Percentiles rank a stretch among this genome's conserved stretches.
Conservation (phyloP, 1,140 invertebrate genomes). For the Euwallacea fornicatus region DNA sequence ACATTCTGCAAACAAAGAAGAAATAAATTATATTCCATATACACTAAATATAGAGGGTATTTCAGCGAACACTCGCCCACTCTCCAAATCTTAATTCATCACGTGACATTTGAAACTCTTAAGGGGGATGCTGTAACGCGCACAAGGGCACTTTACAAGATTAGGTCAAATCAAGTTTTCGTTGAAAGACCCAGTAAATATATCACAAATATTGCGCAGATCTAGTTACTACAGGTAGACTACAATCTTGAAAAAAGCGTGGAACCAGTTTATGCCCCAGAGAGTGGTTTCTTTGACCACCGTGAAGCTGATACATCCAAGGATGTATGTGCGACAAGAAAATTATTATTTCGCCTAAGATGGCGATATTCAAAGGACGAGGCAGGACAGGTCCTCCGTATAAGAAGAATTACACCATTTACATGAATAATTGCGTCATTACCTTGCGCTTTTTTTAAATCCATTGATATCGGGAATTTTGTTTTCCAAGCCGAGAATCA, state of each 20-base stretch:
- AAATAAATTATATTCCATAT: constrained; percentile 10
- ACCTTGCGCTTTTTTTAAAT: not conserved
- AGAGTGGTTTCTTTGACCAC: constrained; percentile 28
- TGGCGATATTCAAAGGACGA: constrained; percentile 21
- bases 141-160: too few species aligned
- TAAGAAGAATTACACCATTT: constrained; percentile 23
- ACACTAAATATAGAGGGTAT: too few species aligned
- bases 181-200: too few species aligned
- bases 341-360: constrained; percentile 29
- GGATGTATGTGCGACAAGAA: constrained; percentile 26
- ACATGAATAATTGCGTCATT: constrained; percentile 20
- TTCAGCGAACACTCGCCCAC: too few species aligned
- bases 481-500: too few species aligned
- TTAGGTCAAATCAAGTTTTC: too few species aligned
- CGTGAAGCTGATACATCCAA: constrained; percentile 23
- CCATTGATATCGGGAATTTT: too few species aligned
- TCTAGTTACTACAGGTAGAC: constrained; percentile 1
- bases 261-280: constrained; percentile 24
- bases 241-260: not conserved
- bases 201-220: not conserved
- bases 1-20: constrained; percentile 76
- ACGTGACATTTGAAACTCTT: too few species aligned
- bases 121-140: too few species aligned
- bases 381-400: constrained; percentile 14
- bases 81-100: too few species aligned